phyloP scores from a whole-genome alignment of 2,113 vertebrate species.

The Indri indri region DNA sequence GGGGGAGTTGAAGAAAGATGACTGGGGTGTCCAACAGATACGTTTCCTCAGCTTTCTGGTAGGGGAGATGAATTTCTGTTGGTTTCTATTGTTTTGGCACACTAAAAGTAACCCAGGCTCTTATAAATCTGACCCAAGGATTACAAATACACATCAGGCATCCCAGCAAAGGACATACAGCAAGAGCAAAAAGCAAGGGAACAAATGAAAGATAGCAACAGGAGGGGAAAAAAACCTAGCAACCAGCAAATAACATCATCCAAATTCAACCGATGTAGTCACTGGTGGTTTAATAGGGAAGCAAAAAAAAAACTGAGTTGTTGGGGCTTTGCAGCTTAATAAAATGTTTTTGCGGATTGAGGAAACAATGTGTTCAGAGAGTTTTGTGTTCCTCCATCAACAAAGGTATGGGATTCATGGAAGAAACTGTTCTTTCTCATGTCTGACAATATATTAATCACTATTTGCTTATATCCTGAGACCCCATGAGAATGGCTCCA shows the following conservation, averaged over 20 bases:
- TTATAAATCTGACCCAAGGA: background rate
- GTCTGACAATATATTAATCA: conserved; percentile 13
- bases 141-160: conserved; percentile 51
- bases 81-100: background rate
- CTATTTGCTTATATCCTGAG: conserved; percentile 34
- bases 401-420: background rate
- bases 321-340: conserved; percentile 45
- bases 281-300: conserved; percentile 1
- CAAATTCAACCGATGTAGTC: conserved; percentile 36
- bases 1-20: background rate
- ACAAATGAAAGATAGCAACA: background rate
- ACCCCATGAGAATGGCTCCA: background rate
- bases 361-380: background rate
- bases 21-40: background rate
- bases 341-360: conserved; percentile 23
- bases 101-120: background rate
- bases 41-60: background rate
- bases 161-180: conserved; percentile 31
- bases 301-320: conserved; percentile 38
- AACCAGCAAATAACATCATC: conserved; percentile 54
- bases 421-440: background rate
- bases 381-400: conserved; percentile 28
- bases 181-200: background rate
- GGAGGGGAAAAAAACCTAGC: background rate
- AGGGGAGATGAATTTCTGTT: background rate